phyloP scores from a whole-genome alignment of 2,888 invertebrate genomes.

The Ceratothoa steindachneri region DNA sequence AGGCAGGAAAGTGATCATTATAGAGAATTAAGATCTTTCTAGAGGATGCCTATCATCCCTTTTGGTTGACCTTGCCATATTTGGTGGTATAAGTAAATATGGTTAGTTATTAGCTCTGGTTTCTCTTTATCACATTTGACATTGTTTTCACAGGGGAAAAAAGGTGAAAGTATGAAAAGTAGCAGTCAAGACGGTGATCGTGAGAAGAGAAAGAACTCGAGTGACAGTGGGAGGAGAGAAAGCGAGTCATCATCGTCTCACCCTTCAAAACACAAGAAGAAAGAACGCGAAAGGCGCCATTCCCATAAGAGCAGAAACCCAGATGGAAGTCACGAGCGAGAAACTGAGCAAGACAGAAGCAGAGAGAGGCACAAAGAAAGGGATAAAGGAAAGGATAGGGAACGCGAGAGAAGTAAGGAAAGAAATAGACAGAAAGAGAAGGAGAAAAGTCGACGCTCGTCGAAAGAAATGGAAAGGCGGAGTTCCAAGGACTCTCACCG shows the following conservation, averaged over 20 bases:
- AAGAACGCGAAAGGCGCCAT: conserved; percentile 14
- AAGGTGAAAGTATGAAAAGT: conserved; percentile 10
- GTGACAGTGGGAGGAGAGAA: conserved; percentile 22
- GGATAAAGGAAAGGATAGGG: conserved; percentile 4
- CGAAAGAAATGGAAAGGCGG: conserved; percentile 7
- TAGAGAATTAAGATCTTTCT: too few species aligned
- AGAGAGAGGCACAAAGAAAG: conserved; percentile 2
- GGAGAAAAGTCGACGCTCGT: conserved; percentile 17
- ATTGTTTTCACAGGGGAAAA: too few species aligned
- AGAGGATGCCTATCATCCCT: too few species aligned
- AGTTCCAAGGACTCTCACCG: not conserved
- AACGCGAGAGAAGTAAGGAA: conserved; percentile 14
- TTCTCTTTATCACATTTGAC: too few species aligned
- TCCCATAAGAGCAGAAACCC: conserved; percentile 10
- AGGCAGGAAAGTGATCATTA: not conserved
- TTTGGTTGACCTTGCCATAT: too few species aligned
- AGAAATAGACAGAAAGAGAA: conserved; percentile 4
- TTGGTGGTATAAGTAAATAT: too few species aligned
- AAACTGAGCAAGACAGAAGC: conserved; percentile 2
- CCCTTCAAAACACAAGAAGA: conserved; percentile 23
- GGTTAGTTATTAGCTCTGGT: not conserved
- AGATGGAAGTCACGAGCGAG: conserved; percentile 11
- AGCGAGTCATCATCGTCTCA: conserved; percentile 15
- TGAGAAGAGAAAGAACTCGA: conserved; percentile 4
- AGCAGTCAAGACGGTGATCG: not conserved